Evolutionary conservation across 2,113 vertebrate species (phyloP).

Genomic region (Corvus moneduloides): DNA sequence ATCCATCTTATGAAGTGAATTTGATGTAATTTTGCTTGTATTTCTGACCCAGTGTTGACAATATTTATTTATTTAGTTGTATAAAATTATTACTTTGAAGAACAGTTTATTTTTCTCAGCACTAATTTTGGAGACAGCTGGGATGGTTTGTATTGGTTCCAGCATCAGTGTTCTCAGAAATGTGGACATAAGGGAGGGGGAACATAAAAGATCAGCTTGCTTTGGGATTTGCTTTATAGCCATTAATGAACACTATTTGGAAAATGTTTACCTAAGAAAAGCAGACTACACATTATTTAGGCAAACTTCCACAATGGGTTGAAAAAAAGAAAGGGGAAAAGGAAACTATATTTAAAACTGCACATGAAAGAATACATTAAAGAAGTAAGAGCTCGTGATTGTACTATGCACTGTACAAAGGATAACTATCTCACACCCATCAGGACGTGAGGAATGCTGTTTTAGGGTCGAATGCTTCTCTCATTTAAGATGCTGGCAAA

Average conservation of each 20-base stretch:
- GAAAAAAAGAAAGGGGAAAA: not conserved
- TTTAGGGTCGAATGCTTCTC: not conserved
- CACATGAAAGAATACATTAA: not conserved
- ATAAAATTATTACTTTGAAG: slow-evolving; percentile 65
- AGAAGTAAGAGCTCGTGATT: not conserved
- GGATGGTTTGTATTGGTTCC: slow-evolving; percentile 34
- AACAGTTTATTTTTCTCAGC: slow-evolving; percentile 55
- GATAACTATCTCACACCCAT: not conserved
- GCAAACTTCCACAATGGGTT: not conserved
- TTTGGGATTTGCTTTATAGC: slow-evolving; percentile 31
- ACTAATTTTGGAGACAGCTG: slow-evolving; percentile 65
- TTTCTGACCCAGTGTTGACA: slow-evolving; percentile 56
- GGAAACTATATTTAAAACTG: not conserved
- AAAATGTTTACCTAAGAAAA: slow-evolving; percentile 46
- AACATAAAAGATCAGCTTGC: slow-evolving; percentile 33
- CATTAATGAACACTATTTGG: slow-evolving; percentile 25
- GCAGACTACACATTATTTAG: not conserved
- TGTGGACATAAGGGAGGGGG: not conserved
- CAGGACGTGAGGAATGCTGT: not conserved
- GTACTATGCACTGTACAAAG: not conserved
- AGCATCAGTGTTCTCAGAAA: slow-evolving; percentile 24
- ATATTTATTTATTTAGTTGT: slow-evolving; percentile 74
- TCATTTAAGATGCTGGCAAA: not conserved
- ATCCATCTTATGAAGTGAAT: slow-evolving; percentile 82
- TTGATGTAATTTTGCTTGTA: slow-evolving; percentile 80